phyloP scores from a whole-genome alignment of 2,797 vertebrate species.

The Amazona finschi region DNA sequence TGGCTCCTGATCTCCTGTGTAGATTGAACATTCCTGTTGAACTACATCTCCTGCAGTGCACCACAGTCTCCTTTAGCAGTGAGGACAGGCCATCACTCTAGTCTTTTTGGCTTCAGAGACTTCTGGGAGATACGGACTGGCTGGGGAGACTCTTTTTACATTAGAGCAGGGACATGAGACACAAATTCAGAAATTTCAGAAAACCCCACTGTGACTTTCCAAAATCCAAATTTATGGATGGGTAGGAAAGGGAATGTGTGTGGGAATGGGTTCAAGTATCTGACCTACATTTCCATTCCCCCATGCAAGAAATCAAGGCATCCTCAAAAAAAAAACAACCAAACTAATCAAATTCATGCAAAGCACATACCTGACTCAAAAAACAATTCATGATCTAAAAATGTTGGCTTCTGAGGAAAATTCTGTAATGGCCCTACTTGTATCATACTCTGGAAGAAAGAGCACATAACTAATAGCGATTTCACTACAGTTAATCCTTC shows the following conservation, averaged over 20 bases:
- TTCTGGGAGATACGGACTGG: not conserved
- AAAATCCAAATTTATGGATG: not conserved
- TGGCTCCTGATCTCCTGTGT: slow-evolving; percentile 46
- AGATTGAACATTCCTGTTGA: slow-evolving; percentile 51
- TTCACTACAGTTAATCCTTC: not conserved
- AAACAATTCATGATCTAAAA: not conserved
- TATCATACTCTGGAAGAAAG: not conserved
- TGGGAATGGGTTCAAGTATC: not conserved
- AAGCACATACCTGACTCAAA: not conserved
- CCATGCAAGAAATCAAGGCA: not conserved
- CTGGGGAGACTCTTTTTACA: not conserved
- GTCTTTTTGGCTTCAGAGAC: not conserved
- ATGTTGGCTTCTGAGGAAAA: not conserved
- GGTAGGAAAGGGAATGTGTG: not conserved
- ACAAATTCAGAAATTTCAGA: not conserved
- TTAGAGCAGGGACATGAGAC: not conserved
- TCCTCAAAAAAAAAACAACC: not conserved
- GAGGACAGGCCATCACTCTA: slow-evolving; percentile 1
- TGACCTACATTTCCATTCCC: not conserved
- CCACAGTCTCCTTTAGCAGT: not conserved
- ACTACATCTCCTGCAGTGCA: slow-evolving; percentile 37
- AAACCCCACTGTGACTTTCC: not conserved
- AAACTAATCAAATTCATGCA: not conserved
- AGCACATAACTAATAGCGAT: not conserved
- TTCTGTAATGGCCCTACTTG: not conserved